These are phyloP conservation scores for Gymnosoma rotundatum DNA, from an alignment of 2,888 invertebrate genomes.

Conservation along the genomic window DNA sequence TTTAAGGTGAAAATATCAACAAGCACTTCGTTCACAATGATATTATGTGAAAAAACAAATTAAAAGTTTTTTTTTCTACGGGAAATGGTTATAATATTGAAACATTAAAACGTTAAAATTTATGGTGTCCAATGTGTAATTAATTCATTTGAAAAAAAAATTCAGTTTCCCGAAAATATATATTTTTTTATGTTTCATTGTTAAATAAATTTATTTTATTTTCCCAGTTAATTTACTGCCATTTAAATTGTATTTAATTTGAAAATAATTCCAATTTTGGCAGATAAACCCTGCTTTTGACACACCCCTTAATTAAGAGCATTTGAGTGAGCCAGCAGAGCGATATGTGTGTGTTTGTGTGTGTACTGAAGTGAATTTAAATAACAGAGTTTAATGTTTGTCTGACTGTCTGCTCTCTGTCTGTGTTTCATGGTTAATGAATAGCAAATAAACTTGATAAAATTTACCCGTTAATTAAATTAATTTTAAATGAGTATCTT, in stretches of 20 bases:
- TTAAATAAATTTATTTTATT: slow-evolving; percentile 44
- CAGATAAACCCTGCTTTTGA: slow-evolving; percentile 50
- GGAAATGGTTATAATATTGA: neutral
- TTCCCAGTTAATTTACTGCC: slow-evolving; percentile 54
- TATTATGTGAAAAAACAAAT: too few species aligned
- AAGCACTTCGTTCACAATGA: too few species aligned
- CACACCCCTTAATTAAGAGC: slow-evolving; percentile 33
- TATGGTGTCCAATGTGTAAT: neutral
- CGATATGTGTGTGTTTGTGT: neutral
- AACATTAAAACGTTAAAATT: neutral
- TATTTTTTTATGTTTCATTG: neutral
- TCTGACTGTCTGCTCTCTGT: slow-evolving; percentile 67
- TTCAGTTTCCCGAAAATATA: neutral
- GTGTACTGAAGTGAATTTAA: slow-evolving; percentile 43
- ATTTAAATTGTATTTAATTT: slow-evolving; percentile 50
- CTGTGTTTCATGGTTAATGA: slow-evolving; percentile 68
- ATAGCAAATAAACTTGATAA: slow-evolving; percentile 70
- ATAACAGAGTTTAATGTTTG: slow-evolving; percentile 50
- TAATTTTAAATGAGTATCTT: slow-evolving; percentile 70
- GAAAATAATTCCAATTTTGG: slow-evolving; percentile 34
- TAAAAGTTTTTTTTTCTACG: too few species aligned
- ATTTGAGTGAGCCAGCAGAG: neutral
- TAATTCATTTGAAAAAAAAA: neutral
- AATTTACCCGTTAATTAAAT: slow-evolving; percentile 69
- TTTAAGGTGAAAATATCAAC: too few species aligned